phyloP scores from a whole-genome alignment of 2,797 vertebrate species.

The Tangara arthus region DNA sequence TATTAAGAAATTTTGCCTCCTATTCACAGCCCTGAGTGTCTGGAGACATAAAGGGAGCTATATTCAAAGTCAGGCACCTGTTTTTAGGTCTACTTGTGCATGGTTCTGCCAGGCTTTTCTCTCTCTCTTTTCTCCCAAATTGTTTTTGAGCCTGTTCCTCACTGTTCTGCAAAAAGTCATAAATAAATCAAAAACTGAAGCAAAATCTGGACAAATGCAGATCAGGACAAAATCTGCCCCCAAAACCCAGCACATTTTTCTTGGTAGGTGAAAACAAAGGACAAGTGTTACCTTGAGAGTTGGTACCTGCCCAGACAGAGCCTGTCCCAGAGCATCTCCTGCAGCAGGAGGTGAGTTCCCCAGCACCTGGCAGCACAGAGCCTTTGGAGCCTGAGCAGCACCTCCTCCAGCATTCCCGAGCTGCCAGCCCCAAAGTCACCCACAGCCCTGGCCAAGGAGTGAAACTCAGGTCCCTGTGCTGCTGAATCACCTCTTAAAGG shows the following conservation, averaged over 20 bases:
- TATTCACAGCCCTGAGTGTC: not conserved
- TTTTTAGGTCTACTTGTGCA: not conserved
- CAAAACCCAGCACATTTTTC: not conserved
- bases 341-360: not conserved
- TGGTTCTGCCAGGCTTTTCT: not conserved
- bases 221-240: not conserved
- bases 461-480: not conserved
- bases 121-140: not conserved
- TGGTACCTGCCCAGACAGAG: not conserved
- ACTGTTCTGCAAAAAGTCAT: not conserved
- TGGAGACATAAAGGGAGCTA: not conserved
- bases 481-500: not conserved
- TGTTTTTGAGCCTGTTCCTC: not conserved
- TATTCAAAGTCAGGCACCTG: not conserved
- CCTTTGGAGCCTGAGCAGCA: not conserved
- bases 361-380: not conserved
- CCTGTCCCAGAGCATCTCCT: not conserved
- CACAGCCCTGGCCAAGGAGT: not conserved
- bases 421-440: not conserved
- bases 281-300: not conserved
- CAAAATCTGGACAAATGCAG: not conserved
- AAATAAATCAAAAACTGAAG: not conserved
- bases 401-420: rapidly evolving
- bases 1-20: not conserved
- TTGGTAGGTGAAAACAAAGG: not conserved